Percentiles rank a stretch among this genome's conserved stretches.
phyloP scores from a whole-genome alignment of 2,113 vertebrate genomes.

The Acrocephalus arundinaceus region DNA sequence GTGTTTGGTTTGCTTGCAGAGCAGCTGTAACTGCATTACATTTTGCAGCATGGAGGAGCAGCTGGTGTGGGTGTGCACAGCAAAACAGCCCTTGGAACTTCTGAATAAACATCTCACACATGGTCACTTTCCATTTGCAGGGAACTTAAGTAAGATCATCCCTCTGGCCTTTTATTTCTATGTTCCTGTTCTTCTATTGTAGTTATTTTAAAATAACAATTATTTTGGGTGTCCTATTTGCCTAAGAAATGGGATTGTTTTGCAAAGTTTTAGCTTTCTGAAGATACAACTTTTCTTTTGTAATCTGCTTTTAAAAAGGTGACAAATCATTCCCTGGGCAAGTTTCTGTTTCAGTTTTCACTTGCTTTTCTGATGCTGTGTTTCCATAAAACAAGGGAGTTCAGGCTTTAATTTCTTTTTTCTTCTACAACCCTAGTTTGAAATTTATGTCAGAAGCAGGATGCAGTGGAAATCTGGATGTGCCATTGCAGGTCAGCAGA shows the following conservation, averaged over 20 bases:
- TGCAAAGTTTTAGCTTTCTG: not conserved
- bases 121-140: not conserved
- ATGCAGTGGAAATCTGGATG: not conserved
- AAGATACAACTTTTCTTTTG: not conserved
- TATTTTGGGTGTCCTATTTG: not conserved
- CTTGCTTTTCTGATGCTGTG: not conserved
- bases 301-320: not conserved
- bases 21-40: not conserved
- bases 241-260: not conserved
- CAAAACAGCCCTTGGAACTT: not conserved
- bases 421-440: not conserved
- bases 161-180: not conserved
- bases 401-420: not conserved
- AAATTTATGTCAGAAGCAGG: not conserved
- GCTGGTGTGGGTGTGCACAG: not conserved
- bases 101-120: accelerated
- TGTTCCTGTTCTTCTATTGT: not conserved
- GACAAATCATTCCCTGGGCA: not conserved
- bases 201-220: not conserved
- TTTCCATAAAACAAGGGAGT: not conserved
- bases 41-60: not conserved
- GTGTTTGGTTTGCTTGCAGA: not conserved
- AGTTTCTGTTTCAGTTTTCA: slow-evolving; percentile 41
- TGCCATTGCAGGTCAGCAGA: not conserved
- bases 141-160: not conserved